phyloP scores from a whole-genome alignment of 2,888 invertebrate species.

The Herminia tarsipennalis region DNA sequence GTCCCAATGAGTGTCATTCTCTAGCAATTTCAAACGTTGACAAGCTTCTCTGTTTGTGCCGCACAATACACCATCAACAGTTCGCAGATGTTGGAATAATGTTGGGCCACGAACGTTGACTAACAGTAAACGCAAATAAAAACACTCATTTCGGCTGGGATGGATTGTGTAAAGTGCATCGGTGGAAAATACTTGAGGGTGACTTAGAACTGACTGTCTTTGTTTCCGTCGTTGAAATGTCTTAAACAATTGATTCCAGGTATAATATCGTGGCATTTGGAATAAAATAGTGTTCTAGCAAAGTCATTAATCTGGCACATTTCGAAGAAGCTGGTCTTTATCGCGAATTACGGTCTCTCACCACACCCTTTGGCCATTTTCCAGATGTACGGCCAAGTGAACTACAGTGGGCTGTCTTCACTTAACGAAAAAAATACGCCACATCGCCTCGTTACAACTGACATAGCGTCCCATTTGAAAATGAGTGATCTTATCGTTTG shows the following conservation, averaged over 20 bases:
- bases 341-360: too few relatives aligned
- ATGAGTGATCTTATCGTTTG: too few relatives aligned
- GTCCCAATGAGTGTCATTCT: slow-evolving; percentile 39
- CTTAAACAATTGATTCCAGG: slow-evolving; percentile 34
- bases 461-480: too few relatives aligned
- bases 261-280: slow-evolving; percentile 18
- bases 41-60: slow-evolving; percentile 40
- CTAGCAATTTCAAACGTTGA: slow-evolving; percentile 32
- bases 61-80: slow-evolving; percentile 45
- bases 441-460: too few relatives aligned
- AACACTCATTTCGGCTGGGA: slow-evolving; percentile 52
- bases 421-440: too few relatives aligned
- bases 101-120: slow-evolving; percentile 51
- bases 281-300: too few relatives aligned
- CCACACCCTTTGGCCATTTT: too few relatives aligned
- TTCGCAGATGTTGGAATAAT: slow-evolving; percentile 38
- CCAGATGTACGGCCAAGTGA: not conserved
- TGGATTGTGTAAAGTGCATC: slow-evolving; percentile 59
- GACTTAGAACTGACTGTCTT: slow-evolving; percentile 40
- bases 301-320: too few relatives aligned
- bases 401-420: too few relatives aligned
- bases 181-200: slow-evolving; percentile 44
- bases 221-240: slow-evolving; percentile 47
- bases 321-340: too few relatives aligned
- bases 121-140: too few relatives aligned